These are phyloP conservation scores for Volucella zonaria DNA, from an alignment of 2,888 invertebrate genomes.

Conservation along the genomic window DNA sequence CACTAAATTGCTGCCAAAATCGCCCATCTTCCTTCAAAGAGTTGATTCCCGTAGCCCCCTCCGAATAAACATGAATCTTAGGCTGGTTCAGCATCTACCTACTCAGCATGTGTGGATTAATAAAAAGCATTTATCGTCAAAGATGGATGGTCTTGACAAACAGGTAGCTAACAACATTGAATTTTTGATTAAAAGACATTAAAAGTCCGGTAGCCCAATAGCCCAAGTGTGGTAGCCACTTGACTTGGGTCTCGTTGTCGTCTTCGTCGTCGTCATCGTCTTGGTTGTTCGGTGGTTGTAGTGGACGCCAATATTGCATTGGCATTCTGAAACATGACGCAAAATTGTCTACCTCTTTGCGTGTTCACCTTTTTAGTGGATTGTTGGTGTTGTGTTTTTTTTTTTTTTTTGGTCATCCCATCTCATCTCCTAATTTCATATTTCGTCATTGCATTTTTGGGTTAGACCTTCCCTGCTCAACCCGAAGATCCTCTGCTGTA, in stretches of 20 bases:
- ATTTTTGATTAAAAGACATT: slow-evolving; percentile 82
- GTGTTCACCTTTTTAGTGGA: slow-evolving; percentile 13
- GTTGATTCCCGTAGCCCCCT: not conserved
- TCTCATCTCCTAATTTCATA: slow-evolving; percentile 80
- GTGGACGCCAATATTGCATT: slow-evolving; percentile 56
- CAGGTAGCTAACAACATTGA: slow-evolving; percentile 74
- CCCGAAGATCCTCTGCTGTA: not conserved
- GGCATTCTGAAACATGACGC: slow-evolving; percentile 62
- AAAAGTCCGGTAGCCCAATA: slow-evolving; percentile 82
- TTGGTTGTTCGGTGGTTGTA: not conserved
- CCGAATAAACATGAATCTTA: slow-evolving; percentile 33
- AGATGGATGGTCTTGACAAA: slow-evolving; percentile 75
- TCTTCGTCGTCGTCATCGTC: not conserved
- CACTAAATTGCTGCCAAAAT: slow-evolving; percentile 63
- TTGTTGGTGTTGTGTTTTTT: slow-evolving; percentile 25
- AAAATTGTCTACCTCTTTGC: slow-evolving; percentile 31
- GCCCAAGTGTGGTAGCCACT: slow-evolving; percentile 77
- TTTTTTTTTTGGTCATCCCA: slow-evolving; percentile 26
- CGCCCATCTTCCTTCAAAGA: slow-evolving; percentile 13
- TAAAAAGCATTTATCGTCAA: slow-evolving; percentile 75
- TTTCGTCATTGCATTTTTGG: slow-evolving; percentile 77
- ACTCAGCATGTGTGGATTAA: slow-evolving; percentile 73
- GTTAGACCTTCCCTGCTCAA: slow-evolving; percentile 75
- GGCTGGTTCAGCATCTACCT: not conserved
- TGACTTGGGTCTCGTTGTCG: slow-evolving; percentile 30